phyloP scores from a whole-genome alignment of 1,140 invertebrate genomes.

The Hypothenemus hampei region DNA sequence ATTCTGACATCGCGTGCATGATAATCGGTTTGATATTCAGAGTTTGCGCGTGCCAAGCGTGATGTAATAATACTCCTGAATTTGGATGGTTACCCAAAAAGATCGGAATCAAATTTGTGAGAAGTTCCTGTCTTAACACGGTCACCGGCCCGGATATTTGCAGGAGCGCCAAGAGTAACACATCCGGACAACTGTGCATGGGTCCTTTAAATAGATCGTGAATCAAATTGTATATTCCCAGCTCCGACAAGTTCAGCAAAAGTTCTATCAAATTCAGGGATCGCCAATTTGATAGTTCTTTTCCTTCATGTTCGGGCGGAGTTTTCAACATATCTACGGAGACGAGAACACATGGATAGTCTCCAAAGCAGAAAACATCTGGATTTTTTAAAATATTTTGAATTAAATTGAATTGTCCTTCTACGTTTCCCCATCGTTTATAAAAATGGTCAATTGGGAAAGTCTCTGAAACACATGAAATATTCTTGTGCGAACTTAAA shows the following conservation, averaged over 20 bases:
- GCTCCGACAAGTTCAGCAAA: conserved; percentile 79
- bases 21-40: conserved; percentile 76
- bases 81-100: conserved; percentile 94
- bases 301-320: conserved; percentile 86
- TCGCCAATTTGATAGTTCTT: conserved; percentile 87
- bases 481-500: too few species aligned
- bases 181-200: conserved; percentile 88
- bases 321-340: conserved; percentile 86
- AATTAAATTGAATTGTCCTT: conserved; percentile 87
- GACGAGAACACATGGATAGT: conserved; percentile 82
- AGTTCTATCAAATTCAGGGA: conserved; percentile 87
- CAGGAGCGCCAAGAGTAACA: conserved; percentile 79
- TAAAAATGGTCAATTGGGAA: conserved; percentile 25
- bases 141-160: conserved; percentile 77
- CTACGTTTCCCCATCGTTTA: conserved; percentile 84
- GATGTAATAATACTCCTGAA: conserved; percentile 85
- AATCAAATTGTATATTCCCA: conserved; percentile 73
- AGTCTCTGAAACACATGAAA: conserved; percentile 1
- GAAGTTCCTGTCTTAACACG: conserved; percentile 74
- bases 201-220: conserved; percentile 92
- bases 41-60: conserved; percentile 84
- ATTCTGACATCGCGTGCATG: conserved; percentile 96
- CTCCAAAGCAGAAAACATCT: conserved; percentile 92
- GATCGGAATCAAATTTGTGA: conserved; percentile 80
- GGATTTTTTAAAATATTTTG: conserved; percentile 82